Conservation (phyloP, 2,113 vertebrate genomes). For the Rhagologus leucostigma region DNA sequence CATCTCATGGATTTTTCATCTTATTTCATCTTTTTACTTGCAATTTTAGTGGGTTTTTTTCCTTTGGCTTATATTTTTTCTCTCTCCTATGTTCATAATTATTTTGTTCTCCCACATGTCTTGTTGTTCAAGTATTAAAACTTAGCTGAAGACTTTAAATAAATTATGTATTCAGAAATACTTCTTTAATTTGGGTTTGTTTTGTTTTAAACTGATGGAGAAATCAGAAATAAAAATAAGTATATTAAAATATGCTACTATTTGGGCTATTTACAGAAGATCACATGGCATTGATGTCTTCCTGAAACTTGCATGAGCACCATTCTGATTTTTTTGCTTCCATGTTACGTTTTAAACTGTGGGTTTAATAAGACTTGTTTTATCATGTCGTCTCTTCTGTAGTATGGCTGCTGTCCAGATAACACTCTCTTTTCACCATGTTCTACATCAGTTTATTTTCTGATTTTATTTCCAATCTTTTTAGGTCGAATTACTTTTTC, state of each 20-base stretch:
- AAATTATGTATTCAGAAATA: neutral
- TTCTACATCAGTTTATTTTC: neutral
- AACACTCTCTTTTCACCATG: neutral
- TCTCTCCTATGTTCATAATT: neutral
- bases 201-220: neutral
- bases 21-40: neutral
- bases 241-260: fast-evolving
- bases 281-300: fast-evolving
- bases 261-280: neutral
- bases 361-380: neutral
- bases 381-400: neutral
- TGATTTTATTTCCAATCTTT: neutral
- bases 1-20: neutral
- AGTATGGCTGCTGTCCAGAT: neutral
- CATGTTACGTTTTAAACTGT: neutral
- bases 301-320: neutral
- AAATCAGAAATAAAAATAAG: neutral
- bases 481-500: neutral
- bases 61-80: neutral
- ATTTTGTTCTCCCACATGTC: neutral
- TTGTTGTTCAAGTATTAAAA: neutral
- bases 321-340: neutral
- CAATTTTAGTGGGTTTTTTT: neutral
- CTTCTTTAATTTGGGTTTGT: neutral
- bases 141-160: neutral